These are phyloP conservation scores for Cebus imitator DNA, from an alignment of 2,113 vertebrate species.

Conservation along the genomic window DNA sequence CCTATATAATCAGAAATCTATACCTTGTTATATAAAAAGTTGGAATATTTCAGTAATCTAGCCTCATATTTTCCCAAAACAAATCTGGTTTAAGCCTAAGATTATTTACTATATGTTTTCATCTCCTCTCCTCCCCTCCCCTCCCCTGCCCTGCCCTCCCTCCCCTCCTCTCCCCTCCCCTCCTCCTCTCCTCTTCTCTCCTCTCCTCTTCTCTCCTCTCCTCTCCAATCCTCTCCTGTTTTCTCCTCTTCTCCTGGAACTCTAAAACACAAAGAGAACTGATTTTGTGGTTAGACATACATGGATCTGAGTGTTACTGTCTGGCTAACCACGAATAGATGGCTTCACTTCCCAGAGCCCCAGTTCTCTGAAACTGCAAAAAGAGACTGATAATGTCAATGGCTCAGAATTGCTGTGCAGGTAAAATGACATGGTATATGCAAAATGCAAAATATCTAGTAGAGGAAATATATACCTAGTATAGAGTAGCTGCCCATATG, in stretches of 20 bases:
- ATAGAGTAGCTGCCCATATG: not conserved
- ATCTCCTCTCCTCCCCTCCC: not conserved
- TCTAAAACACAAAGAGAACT: not conserved
- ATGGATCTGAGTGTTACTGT: not conserved
- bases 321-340: not conserved
- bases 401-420: not conserved
- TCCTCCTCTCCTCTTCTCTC: not conserved
- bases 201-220: no score
- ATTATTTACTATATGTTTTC: not conserved
- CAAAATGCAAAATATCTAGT: not conserved
- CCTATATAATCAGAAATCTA: not conserved
- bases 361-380: not conserved
- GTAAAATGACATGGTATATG: not conserved
- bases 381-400: not conserved
- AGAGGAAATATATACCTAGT: not conserved
- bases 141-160: no score
- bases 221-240: rapidly evolving
- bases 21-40: not conserved
- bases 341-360: not conserved
- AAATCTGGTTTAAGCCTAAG: not conserved
- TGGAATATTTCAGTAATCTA: not conserved
- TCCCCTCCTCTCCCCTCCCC: no score
- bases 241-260: not conserved
- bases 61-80: not conserved
- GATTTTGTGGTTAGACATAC: not conserved